Conservation (phyloP, 2,797 vertebrate genomes). For the Gobionotothen gibberifrons region DNA sequence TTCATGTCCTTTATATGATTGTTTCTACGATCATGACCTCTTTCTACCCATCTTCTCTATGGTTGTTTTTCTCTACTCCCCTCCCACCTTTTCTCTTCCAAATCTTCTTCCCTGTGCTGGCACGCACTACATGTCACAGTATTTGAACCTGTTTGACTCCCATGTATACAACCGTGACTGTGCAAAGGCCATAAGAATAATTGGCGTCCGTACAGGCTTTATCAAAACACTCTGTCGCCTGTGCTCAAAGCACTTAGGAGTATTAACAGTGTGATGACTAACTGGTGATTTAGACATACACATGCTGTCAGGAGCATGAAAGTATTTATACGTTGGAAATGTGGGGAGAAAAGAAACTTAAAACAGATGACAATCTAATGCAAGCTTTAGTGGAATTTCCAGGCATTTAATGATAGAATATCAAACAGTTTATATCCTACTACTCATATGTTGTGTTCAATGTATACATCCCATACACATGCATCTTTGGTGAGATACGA, state of each 20-base stretch:
- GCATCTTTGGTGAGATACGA: no score
- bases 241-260: slow-evolving; percentile 16
- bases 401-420: neutral
- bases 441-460: neutral
- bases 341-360: neutral
- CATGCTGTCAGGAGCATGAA: neutral
- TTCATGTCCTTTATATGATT: neutral
- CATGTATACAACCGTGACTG: slow-evolving; percentile 4
- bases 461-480: neutral
- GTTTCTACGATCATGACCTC: slow-evolving; percentile 12
- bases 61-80: neutral
- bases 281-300: slow-evolving; percentile 28
- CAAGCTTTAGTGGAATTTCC: neutral
- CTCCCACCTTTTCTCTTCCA: neutral
- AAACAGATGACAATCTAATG: neutral
- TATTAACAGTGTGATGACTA: slow-evolving; percentile 29
- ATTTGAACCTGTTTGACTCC: slow-evolving; percentile 3
- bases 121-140: neutral
- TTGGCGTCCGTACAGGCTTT: neutral
- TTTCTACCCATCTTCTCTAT: neutral
- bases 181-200: neutral
- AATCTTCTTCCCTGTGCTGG: neutral
- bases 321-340: slow-evolving; percentile 12
- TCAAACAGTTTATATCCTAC: neutral
- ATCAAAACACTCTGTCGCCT: slow-evolving; percentile 35